phyloP scores from a whole-genome alignment of 2,797 vertebrate genomes.

The Amblyraja radiata region DNA sequence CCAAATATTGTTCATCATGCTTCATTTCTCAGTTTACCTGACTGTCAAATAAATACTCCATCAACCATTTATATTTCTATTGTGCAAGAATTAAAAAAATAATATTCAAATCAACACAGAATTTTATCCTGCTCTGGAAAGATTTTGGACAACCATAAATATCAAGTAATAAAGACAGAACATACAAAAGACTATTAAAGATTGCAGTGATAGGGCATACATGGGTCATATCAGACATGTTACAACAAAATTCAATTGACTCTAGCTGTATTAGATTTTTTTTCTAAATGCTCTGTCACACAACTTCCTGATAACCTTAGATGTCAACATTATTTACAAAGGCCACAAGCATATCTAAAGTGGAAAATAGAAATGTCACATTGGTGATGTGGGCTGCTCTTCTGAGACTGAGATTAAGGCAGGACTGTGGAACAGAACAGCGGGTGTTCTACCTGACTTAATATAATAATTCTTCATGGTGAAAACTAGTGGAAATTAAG shows the following conservation, averaged over 20 bases:
- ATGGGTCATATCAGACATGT: background rate
- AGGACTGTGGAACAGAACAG: background rate
- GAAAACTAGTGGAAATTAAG: background rate
- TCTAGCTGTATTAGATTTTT: background rate
- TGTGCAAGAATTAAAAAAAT: background rate
- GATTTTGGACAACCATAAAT: background rate
- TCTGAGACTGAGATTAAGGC: background rate
- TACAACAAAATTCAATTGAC: background rate
- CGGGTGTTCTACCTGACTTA: background rate
- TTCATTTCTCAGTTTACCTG: background rate
- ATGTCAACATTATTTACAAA: background rate
- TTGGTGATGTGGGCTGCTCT: background rate
- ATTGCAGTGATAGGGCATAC: background rate
- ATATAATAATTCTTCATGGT: background rate
- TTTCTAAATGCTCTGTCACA: background rate
- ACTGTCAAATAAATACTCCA: background rate
- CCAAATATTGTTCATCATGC: background rate
- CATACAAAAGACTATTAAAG: background rate
- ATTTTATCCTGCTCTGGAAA: background rate
- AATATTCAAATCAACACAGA: background rate
- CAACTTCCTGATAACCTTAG: background rate
- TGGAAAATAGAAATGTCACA: conserved; percentile 24
- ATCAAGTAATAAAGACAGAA: conserved; percentile 19
- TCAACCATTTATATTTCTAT: background rate
- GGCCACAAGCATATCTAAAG: background rate